Evolutionary conservation across 2,797 vertebrate species (phyloP).

Genomic region (Denticeps clupeoides): DNA sequence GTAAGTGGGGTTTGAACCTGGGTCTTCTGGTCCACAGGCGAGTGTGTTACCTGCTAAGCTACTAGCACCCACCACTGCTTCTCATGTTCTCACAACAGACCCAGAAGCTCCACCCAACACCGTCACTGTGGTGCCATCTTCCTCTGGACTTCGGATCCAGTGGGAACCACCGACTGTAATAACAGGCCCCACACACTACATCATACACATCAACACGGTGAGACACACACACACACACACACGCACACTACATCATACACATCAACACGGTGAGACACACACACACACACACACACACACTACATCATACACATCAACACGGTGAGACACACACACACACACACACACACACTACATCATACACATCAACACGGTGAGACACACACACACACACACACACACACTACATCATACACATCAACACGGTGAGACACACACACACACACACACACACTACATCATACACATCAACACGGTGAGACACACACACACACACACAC

Average conservation of each 20-base stretch:
- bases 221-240: slow-evolving; percentile 26
- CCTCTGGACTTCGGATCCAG: slow-evolving; percentile 65
- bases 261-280: no score
- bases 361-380: background rate
- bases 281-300: background rate
- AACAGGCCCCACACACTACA: slow-evolving; percentile 83
- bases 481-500: background rate
- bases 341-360: background rate
- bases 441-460: no score
- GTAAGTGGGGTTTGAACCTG: no score
- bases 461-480: no score
- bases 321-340: background rate
- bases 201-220: slow-evolving; percentile 70
- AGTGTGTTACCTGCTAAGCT: no score
- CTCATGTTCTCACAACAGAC: slow-evolving; percentile 44
- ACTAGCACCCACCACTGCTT: background rate
- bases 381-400: background rate
- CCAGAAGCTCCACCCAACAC: slow-evolving; percentile 77
- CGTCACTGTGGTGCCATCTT: slow-evolving; percentile 62
- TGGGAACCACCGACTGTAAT: slow-evolving; percentile 76
- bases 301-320: no score
- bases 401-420: background rate
- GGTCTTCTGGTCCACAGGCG: no score
- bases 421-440: background rate
- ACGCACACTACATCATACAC: no score